Evolutionary conservation across 2,888 invertebrate species (phyloP), one percentile per base, ranked within the genome.

Genomic region (Brenthis daphne): DNA sequence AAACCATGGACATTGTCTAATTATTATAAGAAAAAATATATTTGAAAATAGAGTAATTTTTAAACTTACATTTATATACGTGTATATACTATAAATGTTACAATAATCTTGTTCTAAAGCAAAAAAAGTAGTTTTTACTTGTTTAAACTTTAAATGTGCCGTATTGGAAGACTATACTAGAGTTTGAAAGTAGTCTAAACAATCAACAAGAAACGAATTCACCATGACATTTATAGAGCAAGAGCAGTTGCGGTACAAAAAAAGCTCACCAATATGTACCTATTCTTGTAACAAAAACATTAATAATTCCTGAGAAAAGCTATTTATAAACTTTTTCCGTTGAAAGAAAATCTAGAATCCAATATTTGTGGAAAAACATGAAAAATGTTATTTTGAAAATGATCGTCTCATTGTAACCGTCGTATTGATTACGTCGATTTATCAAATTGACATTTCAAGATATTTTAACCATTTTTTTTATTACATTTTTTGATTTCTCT

Each of bases 361-460:
- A 16, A 50, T 37, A 33, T 60, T 60, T 60, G 43, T 54, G 29
- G 47, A 47, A 50, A 66, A 54, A 48, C 48, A 60, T 60, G 66
- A 66, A 53, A 60, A 66, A 66, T 66, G 48, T 48, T n/a, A 60
- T 48, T 53, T 66, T 57, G 13, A 54, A 60, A 64, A 33, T 56
- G 24, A 55, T 48, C 60, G 64, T 33, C n/a, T 33, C 55, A 53
- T 70, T 67, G 56, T 64, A 60, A 24, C 60, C 14, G 48, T 11
- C 24, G 29, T 43, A 11, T 60, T 48, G 54, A 70, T 70, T 60
- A 53, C 67, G 51, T 50, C 64, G 33, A 70, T 70, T 47, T 56
- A 67, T 68, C 56, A 64, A 51, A 12, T 68, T 70, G 64, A 57
- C 37, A 55, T 48, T 47, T n/a, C 29, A 50, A 50, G 51, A 64